Evolutionary conservation across 35 echinoderm and acorn worm species (phyloP).

Genomic region (Apostichopus parvimensis): DNA sequence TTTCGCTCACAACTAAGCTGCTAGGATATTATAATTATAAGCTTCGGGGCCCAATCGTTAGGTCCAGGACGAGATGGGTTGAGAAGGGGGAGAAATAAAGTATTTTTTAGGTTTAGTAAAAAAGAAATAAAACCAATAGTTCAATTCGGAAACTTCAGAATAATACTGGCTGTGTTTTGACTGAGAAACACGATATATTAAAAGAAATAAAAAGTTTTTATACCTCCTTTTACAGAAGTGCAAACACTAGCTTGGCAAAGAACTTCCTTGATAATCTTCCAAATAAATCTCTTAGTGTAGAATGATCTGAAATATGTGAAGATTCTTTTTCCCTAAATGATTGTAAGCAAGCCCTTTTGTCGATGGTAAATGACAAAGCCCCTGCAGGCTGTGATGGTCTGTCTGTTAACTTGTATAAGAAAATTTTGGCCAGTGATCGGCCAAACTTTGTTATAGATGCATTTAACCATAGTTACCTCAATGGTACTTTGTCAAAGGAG

Average conservation of each 20-base stretch:
- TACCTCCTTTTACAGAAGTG: neutral
- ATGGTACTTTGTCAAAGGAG: neutral
- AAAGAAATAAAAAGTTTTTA: neutral
- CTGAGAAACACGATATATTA: neutral
- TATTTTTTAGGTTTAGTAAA: conserved; percentile 1
- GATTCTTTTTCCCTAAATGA: neutral
- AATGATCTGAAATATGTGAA: neutral
- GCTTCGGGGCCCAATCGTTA: neutral
- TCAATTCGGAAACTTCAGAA: neutral
- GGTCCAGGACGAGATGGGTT: neutral
- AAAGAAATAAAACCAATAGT: neutral
- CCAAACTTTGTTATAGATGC: neutral
- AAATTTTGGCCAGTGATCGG: conserved; percentile 15
- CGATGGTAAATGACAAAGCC: neutral
- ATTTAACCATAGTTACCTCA: conserved; percentile 15
- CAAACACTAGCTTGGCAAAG: neutral
- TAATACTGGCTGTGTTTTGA: neutral
- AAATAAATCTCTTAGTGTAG: neutral
- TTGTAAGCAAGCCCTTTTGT: neutral
- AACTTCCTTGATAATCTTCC: neutral
- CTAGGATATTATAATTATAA: neutral
- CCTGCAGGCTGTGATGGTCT: conserved; percentile 21
- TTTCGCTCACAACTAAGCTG: too few relatives aligned
- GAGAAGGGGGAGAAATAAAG: neutral
- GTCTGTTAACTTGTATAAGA: conserved; percentile 33